phyloP scores from a whole-genome alignment of 2,797 vertebrate species.

The Tarsius wallacei region DNA sequence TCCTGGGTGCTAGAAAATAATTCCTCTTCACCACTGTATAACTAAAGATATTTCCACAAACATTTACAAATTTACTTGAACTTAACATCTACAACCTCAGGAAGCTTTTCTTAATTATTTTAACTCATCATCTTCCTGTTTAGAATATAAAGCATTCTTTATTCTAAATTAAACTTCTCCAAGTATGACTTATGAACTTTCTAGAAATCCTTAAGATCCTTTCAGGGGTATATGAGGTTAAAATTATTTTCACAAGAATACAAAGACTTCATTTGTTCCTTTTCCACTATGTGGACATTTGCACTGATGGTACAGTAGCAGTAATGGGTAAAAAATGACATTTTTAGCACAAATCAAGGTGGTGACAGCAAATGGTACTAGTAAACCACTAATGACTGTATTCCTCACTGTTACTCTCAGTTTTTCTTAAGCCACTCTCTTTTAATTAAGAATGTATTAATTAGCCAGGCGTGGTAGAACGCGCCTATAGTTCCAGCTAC shows the following conservation, averaged over 20 bases:
- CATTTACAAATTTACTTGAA: neutral
- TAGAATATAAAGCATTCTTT: slow-evolving; percentile 20
- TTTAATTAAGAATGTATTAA: slow-evolving; percentile 5
- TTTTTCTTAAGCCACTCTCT: neutral
- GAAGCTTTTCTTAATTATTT: neutral
- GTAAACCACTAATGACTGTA: neutral
- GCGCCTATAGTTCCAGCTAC: too few species aligned
- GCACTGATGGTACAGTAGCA: neutral
- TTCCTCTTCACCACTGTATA: neutral
- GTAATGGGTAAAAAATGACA: neutral
- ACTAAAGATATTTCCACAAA: slow-evolving; percentile 27
- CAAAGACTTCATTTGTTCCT: slow-evolving; percentile 18
- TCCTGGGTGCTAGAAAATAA: neutral
- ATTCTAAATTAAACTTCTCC: slow-evolving; percentile 11
- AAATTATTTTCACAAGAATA: slow-evolving; percentile 6
- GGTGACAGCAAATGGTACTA: neutral
- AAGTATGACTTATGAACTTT: neutral
- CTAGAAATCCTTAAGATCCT: neutral
- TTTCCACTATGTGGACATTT: neutral
- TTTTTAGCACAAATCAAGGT: neutral
- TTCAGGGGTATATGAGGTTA: neutral
- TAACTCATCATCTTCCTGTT: slow-evolving; percentile 1
- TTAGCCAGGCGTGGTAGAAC: too few species aligned
- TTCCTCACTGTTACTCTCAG: neutral
- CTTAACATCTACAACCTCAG: neutral